Conservation (phyloP, 1,140 invertebrate species). For the Euglossa dilemma region DNA sequence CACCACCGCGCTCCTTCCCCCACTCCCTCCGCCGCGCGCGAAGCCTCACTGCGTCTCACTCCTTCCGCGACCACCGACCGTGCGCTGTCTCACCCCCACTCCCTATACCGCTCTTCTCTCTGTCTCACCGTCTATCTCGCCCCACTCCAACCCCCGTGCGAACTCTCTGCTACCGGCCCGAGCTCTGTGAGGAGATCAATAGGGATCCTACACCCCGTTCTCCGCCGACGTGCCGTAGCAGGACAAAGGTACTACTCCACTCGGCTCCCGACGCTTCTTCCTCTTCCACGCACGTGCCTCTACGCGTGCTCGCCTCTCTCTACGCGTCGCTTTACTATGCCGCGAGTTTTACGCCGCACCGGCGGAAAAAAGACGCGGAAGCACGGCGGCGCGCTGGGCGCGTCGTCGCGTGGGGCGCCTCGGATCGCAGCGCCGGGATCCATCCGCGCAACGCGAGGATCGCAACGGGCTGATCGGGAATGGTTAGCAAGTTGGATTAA, state of each 20-base stretch:
- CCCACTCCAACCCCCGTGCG: conserved; percentile 21
- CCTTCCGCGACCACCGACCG: too few species aligned
- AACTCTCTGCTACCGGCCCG: conserved; percentile 67
- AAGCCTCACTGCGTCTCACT: too few species aligned
- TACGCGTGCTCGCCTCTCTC: neutral
- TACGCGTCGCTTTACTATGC: neutral
- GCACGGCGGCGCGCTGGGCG: too few species aligned
- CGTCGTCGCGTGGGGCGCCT: neutral
- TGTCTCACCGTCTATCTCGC: conserved; percentile 26
- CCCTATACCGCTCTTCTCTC: neutral
- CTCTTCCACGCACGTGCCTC: conserved; percentile 36
- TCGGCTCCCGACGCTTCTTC: conserved; percentile 51
- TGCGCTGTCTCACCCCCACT: neutral
- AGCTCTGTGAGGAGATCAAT: conserved; percentile 73
- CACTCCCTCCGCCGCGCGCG: too few species aligned
- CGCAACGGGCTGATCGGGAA: neutral
- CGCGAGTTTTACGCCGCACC: neutral
- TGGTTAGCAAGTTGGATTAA: neutral
- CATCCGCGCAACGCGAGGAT: neutral
- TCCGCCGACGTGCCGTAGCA: conserved; percentile 65
- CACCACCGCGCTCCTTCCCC: neutral
- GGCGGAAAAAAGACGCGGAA: neutral
- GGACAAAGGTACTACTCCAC: conserved; percentile 67
- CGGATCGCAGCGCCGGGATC: too few species aligned
- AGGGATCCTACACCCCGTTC: conserved; percentile 71